A percentile compares a stretch with the other conserved stretches of the same genome.
These are phyloP conservation scores for Agrotis puta DNA, from an alignment of 2,888 invertebrate species.

Conservation along the genomic window DNA sequence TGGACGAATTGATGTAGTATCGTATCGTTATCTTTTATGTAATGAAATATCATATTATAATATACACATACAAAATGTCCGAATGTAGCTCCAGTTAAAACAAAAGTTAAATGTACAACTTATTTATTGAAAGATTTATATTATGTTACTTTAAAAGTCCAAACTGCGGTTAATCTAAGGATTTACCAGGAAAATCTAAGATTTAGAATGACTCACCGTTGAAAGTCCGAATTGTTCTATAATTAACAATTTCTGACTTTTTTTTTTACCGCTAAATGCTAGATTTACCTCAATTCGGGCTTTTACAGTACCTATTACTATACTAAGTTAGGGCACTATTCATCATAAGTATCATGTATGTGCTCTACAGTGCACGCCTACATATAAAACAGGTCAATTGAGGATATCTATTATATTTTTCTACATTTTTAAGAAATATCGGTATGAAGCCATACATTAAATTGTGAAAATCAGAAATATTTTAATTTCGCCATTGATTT, in stretches of 20 bases:
- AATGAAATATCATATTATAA: neutral
- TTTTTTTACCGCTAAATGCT: too few relatives aligned
- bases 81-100: constrained; percentile 32
- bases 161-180: too few relatives aligned
- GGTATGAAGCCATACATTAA: neutral
- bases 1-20: constrained; percentile 64
- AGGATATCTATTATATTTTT: neutral
- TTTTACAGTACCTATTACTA: neutral
- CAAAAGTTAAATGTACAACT: neutral
- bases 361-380: constrained; percentile 1
- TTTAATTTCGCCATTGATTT: neutral
- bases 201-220: too few relatives aligned
- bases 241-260: too few relatives aligned
- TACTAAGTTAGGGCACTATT: neutral
- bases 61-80: neutral
- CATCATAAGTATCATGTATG: neutral
- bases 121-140: neutral
- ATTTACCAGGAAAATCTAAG: too few relatives aligned
- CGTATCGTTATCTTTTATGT: constrained; percentile 2
- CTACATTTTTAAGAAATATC: neutral
- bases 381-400: neutral
- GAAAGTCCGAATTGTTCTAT: too few relatives aligned
- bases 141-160: too few relatives aligned
- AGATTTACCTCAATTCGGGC: too few relatives aligned
- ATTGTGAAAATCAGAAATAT: neutral